phyloP scores from a whole-genome alignment of 2,113 vertebrate species.

The Chloroceryle aenea region DNA sequence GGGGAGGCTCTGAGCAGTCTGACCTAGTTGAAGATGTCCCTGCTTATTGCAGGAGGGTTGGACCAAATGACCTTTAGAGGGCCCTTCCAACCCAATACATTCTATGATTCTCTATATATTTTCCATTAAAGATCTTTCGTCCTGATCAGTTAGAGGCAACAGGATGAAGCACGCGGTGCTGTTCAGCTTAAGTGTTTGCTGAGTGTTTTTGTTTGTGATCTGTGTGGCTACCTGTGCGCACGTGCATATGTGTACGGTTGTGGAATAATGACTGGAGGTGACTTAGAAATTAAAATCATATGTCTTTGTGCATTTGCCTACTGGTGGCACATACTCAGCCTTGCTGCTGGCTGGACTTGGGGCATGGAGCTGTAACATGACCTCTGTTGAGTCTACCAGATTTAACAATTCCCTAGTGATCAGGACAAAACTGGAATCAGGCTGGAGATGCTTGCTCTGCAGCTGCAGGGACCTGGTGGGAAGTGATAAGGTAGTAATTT shows the following conservation, averaged over 20 bases:
- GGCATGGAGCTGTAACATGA: background rate
- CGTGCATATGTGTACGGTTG: background rate
- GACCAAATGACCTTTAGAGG: too few species aligned
- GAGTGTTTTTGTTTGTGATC: background rate
- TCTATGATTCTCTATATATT: background rate
- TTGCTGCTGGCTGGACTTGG: background rate
- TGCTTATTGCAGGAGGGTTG: too few species aligned
- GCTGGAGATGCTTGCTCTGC: background rate
- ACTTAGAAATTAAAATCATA: too few species aligned
- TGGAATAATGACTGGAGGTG: too few species aligned
- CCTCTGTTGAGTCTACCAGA: background rate
- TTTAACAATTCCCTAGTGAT: background rate
- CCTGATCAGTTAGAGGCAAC: background rate
- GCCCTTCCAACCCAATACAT: too few species aligned
- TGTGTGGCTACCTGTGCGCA: background rate
- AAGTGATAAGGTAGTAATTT: background rate
- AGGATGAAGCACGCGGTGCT: fast-evolving
- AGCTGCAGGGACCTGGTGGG: background rate
- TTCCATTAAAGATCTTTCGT: background rate
- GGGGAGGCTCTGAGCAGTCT: too few species aligned
- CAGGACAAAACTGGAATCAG: background rate
- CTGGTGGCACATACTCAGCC: background rate
- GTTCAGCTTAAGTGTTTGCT: background rate
- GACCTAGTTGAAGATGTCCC: too few species aligned
- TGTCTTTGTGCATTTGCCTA: background rate